Base-by-base conservation (phyloP, 2,888 invertebrate species). In the Keiferia lycopersicella region DNA sequence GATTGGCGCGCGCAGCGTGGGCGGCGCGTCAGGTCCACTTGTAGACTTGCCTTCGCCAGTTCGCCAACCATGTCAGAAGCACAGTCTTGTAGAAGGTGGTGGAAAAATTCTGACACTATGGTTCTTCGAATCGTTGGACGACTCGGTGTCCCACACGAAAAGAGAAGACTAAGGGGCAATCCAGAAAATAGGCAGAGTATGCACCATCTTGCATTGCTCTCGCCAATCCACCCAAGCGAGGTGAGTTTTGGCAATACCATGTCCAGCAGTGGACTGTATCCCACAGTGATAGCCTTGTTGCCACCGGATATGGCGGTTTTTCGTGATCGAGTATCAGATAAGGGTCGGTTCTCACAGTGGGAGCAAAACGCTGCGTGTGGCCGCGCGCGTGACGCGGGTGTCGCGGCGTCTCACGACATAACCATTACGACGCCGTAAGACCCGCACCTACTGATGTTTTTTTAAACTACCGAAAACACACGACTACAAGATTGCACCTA, bases 1-100 rank as follows among this genome's bases (percentile, higher is more conserved):
- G 68, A 88, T 89, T 89, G 90, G 90, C 63, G 69, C 72, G 68
- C 64, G 51, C 66, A 67, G 79, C 79, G 83, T 73, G 77, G 84
- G 84, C 83, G 83, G 81, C 73, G 66, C 74, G 70, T 7, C 70
- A 76, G 78, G 69, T 10, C 77, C 30, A 79, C 76, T 78, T 76
- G 82, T n/a, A n/a, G n/a, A n/a, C n/a, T n/a, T n/a, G n/a, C n/a
- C n/a, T n/a, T 81, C 74, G 82, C 82, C 80, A 78, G 80, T 82
- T 84, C 82, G 77, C 82, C n/a, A n/a, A n/a, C n/a, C n/a, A n/a
- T n/a, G n/a, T n/a, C n/a, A n/a, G n/a, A n/a, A n/a, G n/a, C n/a
- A n/a, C n/a, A n/a, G n/a, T n/a, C n/a, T n/a, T n/a, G n/a, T 77
- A 75, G 79, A 72, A 78, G 45, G 1, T 45, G n/a, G n/a, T n/a